These are phyloP conservation scores for Odontothrips loti DNA, from an alignment of 2,888 invertebrate species.

Conservation along the genomic window DNA sequence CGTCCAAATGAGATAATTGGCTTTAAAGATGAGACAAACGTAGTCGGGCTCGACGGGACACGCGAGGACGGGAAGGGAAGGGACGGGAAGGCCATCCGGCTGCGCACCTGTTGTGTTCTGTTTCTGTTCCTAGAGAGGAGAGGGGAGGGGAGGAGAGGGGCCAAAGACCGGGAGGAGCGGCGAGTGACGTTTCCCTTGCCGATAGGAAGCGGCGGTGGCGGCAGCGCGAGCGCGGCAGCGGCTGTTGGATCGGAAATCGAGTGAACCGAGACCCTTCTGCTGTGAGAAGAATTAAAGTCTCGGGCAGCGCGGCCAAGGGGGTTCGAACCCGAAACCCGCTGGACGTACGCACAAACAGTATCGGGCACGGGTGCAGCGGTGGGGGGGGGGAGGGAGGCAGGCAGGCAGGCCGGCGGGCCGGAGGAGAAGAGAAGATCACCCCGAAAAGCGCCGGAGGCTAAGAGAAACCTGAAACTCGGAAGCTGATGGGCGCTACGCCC, in stretches of 20 bases:
- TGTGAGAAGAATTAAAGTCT: too few species aligned
- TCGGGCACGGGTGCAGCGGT: background rate
- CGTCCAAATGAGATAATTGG: background rate
- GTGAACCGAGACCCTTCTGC: too few species aligned
- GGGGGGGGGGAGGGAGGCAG: background rate
- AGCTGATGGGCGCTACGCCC: background rate
- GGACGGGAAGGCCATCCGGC: too few species aligned
- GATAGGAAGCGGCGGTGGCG: too few species aligned
- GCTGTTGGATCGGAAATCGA: too few species aligned
- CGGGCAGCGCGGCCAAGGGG: too few species aligned
- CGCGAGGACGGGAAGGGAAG: too few species aligned
- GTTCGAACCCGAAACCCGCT: too few species aligned
- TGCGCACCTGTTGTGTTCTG: slow-evolving; percentile 6
- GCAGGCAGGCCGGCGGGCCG: background rate
- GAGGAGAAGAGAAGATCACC: background rate
- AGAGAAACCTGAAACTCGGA: slow-evolving; percentile 4
- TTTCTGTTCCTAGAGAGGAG: too few species aligned
- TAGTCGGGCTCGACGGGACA: background rate
- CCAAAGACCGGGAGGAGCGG: too few species aligned
- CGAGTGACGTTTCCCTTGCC: background rate
- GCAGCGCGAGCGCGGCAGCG: too few species aligned
- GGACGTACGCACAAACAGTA: background rate
- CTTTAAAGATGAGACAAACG: background rate
- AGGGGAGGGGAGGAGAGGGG: background rate
- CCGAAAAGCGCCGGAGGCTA: background rate